Percentiles rank a stretch among this genome's conserved stretches.
Conservation (phyloP, 23 tunicate species). For the Styela clava region DNA sequence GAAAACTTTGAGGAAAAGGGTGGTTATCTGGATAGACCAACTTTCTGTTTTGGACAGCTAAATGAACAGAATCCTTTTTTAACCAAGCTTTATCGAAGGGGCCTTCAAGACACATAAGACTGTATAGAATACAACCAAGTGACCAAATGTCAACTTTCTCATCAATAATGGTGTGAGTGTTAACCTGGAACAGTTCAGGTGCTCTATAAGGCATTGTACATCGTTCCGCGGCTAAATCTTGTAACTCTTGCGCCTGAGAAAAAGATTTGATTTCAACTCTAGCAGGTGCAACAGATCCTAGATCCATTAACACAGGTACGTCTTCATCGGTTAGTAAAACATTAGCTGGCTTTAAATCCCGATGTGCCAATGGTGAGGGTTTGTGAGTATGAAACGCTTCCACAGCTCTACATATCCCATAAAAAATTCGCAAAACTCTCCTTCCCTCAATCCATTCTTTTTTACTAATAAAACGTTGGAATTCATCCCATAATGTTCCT, state of each 20-base stretch:
- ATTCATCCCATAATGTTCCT: constrained; percentile 92
- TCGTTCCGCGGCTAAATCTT: constrained; percentile 89
- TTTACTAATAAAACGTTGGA: constrained; percentile 37
- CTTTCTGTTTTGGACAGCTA: constrained; percentile 83
- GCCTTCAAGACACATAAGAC: constrained; percentile 91
- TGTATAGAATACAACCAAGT: constrained; percentile 82
- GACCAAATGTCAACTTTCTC: constrained; percentile 99
- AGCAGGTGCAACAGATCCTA: constrained; percentile 78
- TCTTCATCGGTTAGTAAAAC: constrained; percentile 70
- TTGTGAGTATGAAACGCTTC: constrained; percentile 51
- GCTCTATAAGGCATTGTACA: constrained; percentile 97
- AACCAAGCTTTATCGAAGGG: constrained; percentile 97
- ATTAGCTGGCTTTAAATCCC: constrained; percentile 97
- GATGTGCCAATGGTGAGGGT: constrained; percentile 69
- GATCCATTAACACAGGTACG: constrained; percentile 82
- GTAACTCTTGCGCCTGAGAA: constrained; percentile 74
- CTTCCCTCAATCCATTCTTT: constrained; percentile 42
- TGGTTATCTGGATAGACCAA: constrained; percentile 56
- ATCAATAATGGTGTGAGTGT: constrained; percentile 60
- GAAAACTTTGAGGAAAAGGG: constrained; percentile 38
- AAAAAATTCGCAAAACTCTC: constrained; percentile 47
- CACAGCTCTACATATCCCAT: constrained; percentile 70
- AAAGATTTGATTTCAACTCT: constrained; percentile 48
- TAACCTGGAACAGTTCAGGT: constrained; percentile 91
- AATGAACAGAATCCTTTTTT: constrained; percentile 88